A percentile compares a stretch with the other conserved stretches of the same genome.
Conservation (phyloP, 2,888 invertebrate species). For the Coelopa pilipes region DNA sequence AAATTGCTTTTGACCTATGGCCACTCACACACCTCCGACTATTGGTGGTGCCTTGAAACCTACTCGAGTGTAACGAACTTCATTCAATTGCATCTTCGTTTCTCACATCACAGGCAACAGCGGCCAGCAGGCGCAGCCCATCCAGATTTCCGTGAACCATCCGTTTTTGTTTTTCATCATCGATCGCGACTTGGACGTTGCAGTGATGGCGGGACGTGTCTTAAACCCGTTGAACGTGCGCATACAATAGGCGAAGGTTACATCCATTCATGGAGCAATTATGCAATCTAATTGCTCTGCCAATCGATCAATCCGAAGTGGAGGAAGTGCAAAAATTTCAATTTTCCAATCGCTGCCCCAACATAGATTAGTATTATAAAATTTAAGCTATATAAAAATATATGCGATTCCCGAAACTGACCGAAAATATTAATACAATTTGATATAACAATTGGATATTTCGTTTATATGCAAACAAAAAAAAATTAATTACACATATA, state of each 20-base stretch:
- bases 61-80: constrained; percentile 22
- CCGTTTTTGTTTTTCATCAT: constrained; percentile 88
- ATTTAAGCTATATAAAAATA: neutral
- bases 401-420: neutral
- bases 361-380: neutral
- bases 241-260: constrained; percentile 64
- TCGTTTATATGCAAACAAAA: neutral
- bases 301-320: neutral
- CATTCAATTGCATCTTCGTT: neutral
- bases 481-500: no score
- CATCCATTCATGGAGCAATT: neutral
- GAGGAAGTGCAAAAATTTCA: constrained; percentile 3
- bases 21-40: constrained; percentile 14
- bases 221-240: constrained; percentile 85
- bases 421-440: neutral
- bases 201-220: constrained; percentile 84
- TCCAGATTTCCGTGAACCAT: constrained; percentile 81
- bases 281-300: constrained; percentile 7
- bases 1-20: neutral
- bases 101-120: constrained; percentile 56
- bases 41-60: neutral
- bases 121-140: constrained; percentile 68
- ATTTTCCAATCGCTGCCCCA: neutral
- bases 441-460: neutral
- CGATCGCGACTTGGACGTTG: constrained; percentile 81